Percentiles rank a stretch among this genome's conserved stretches.
Conservation (phyloP, 53 echinoderm and acorn worm genomes). For the Holothuria leucospilota region DNA sequence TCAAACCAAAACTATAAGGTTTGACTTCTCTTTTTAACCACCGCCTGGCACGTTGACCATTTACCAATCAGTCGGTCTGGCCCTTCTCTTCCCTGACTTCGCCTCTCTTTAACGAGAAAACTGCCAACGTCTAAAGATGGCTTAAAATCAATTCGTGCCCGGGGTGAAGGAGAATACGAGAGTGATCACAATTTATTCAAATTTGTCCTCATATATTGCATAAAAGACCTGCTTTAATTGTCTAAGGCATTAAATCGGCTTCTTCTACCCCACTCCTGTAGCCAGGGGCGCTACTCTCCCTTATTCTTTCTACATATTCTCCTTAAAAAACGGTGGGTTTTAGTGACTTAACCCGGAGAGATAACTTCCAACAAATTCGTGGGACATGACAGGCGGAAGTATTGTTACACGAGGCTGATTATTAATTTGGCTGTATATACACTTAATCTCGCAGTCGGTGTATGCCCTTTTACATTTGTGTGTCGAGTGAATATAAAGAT, state of each 20-base stretch:
- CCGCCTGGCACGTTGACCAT: no score
- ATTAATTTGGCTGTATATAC: constrained; percentile 36
- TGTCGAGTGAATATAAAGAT: constrained; percentile 23
- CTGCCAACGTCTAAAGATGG: background rate
- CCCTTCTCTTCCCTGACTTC: no score
- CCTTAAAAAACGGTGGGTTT: constrained; percentile 9
- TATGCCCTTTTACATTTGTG: constrained; percentile 9
- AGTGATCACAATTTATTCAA: constrained; percentile 36
- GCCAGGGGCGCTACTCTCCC: background rate
- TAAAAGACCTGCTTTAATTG: constrained; percentile 22
- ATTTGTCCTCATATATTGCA: constrained; percentile 10
- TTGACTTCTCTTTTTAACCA: no score
- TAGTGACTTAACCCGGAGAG: constrained; percentile 31
- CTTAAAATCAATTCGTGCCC: constrained; percentile 38
- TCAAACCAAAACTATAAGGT: no score
- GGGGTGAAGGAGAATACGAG: constrained; percentile 9
- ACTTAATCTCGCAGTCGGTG: no score
- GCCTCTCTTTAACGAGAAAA: no score
- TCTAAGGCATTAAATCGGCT: constrained; percentile 14
- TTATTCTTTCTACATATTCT: background rate
- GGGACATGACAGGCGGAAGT: constrained; percentile 30
- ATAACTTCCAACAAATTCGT: constrained; percentile 8
- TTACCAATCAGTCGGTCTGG: no score
- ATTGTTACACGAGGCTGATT: constrained; percentile 38
- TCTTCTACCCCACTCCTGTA: constrained; percentile 2